phyloP scores from a whole-genome alignment of 2,888 invertebrate genomes.

The Ctenicera cuprea region DNA sequence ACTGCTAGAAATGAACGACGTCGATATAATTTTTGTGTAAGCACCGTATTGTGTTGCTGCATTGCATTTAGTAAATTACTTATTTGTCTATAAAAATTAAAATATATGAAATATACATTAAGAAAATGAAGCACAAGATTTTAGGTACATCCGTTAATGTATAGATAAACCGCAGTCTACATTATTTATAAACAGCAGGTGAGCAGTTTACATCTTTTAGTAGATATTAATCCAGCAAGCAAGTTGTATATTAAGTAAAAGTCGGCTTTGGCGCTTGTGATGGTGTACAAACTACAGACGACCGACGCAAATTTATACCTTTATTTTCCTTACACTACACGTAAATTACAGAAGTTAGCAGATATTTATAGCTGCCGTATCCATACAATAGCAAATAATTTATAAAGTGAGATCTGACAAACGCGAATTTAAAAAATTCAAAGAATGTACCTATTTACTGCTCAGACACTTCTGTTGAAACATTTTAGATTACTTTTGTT shows the following conservation, averaged over 20 bases:
- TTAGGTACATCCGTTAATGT: conserved; percentile 31
- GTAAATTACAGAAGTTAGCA: conserved; percentile 69
- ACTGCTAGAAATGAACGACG: too few relatives aligned
- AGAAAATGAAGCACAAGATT: conserved; percentile 6
- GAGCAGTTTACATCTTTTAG: conserved; percentile 61
- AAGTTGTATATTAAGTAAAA: conserved; percentile 41
- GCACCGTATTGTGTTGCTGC: too few relatives aligned
- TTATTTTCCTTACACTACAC: conserved; percentile 59
- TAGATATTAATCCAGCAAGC: conserved; percentile 43
- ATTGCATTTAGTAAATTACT: too few relatives aligned
- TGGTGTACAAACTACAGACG: conserved; percentile 30
- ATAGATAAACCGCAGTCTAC: conserved; percentile 24
- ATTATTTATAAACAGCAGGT: conserved; percentile 69
- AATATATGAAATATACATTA: too few relatives aligned
- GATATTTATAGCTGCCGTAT: conserved; percentile 69
- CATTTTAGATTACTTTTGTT: conserved; percentile 59
- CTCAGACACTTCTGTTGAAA: conserved; percentile 66
- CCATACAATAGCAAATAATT: conserved; percentile 71
- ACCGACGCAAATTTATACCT: conserved; percentile 49
- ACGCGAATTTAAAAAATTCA: conserved; percentile 70
- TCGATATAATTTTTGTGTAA: too few relatives aligned
- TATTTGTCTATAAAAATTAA: too few relatives aligned
- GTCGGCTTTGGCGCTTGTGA: conserved; percentile 39
- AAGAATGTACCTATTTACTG: conserved; percentile 69
- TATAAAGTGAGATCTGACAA: conserved; percentile 72